Conservation (phyloP, 2,113 vertebrate species). For the Misgurnus mizolepis region DNA sequence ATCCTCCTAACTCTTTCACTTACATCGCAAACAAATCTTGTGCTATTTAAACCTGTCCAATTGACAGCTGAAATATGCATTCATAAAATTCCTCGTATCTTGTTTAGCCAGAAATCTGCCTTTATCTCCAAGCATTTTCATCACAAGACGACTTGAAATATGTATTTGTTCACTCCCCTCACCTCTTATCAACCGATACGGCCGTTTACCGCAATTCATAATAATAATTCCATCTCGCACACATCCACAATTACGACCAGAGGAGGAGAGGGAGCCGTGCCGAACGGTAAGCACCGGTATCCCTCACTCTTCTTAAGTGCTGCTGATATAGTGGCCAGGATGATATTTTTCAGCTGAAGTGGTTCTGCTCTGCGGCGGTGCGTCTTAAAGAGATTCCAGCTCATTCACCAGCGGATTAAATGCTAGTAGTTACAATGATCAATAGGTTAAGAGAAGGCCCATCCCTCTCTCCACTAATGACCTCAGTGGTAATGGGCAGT, state of each 20-base stretch:
- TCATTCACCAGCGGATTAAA: constrained; percentile 97
- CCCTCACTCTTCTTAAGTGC: constrained; percentile 68
- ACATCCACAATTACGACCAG: constrained; percentile 61
- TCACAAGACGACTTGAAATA: constrained; percentile 5
- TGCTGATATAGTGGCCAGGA: constrained; percentile 77
- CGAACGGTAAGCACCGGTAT: constrained; percentile 64
- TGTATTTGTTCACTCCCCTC: constrained; percentile 20
- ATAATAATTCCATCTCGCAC: constrained; percentile 59
- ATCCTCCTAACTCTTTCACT: background rate
- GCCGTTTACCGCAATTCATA: constrained; percentile 35
- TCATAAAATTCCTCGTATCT: constrained; percentile 26
- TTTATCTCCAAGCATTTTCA: background rate
- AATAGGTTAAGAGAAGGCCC: constrained; percentile 99
- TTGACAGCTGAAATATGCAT: constrained; percentile 15
- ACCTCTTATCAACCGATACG: constrained; percentile 13
- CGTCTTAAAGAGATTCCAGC: constrained; percentile 87
- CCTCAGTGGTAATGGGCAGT: constrained; percentile 99
- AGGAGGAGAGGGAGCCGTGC: constrained; percentile 65
- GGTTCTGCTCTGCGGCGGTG: constrained; percentile 64
- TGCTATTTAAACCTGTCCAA: constrained; percentile 9
- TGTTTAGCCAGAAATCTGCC: constrained; percentile 3
- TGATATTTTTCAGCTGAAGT: constrained; percentile 82
- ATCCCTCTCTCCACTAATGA: constrained; percentile 99
- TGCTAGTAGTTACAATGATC: constrained; percentile 99
- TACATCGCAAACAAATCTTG: background rate